A percentile compares a stretch with the other conserved stretches of the same genome.
phyloP scores from a whole-genome alignment of 1,140 invertebrate species.

The Cydia strobilella region DNA sequence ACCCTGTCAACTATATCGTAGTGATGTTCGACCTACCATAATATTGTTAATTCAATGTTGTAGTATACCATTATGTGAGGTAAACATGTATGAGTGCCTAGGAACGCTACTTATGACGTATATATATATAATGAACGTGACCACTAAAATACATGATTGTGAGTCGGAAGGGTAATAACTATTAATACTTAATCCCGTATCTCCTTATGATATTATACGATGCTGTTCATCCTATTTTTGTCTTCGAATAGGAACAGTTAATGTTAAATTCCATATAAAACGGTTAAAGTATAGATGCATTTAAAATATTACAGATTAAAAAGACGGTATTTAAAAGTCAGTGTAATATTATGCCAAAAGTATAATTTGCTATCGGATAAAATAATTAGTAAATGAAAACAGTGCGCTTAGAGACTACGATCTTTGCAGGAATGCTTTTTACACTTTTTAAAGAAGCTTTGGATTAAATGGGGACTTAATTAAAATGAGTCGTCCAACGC shows the following conservation, averaged over 20 bases:
- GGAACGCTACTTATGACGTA: constrained; percentile 75
- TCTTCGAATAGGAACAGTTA: constrained; percentile 53
- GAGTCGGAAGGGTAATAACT: constrained; percentile 71
- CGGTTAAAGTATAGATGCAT: constrained; percentile 54
- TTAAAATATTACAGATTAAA: constrained; percentile 49
- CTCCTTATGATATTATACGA: constrained; percentile 55
- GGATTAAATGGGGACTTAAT: constrained; percentile 12
- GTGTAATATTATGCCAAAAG: constrained; percentile 52
- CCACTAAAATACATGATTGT: constrained; percentile 73
- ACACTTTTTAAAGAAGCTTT: background rate
- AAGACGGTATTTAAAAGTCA: constrained; percentile 47
- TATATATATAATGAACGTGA: constrained; percentile 68
- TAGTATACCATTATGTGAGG: constrained; percentile 59
- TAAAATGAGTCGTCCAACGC: background rate
- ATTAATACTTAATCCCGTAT: constrained; percentile 59
- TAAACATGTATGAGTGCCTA: constrained; percentile 73
- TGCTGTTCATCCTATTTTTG: constrained; percentile 62
- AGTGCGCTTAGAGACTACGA: constrained; percentile 65
- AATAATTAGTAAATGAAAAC: constrained; percentile 57
- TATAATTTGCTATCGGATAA: constrained; percentile 61
- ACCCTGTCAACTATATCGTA: constrained; percentile 36
- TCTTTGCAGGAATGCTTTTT: constrained; percentile 4
- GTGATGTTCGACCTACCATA: constrained; percentile 54
- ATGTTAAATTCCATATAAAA: constrained; percentile 53
- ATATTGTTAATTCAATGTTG: constrained; percentile 35